Base-by-base conservation (phyloP, 2,113 vertebrate genomes). In the Carassius auratus region DNA sequence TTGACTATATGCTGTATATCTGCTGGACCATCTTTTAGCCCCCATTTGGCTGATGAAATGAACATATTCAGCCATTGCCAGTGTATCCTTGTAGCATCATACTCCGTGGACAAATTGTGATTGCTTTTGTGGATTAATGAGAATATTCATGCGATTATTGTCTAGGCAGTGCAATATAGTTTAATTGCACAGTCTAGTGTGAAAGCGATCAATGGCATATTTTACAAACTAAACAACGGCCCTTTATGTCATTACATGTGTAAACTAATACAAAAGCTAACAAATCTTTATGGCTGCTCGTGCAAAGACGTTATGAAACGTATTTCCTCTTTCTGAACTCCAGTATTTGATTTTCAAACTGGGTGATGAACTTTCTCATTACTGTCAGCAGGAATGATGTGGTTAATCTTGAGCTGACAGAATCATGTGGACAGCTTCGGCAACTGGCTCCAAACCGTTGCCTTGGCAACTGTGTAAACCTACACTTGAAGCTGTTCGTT, bases 31-130 rank as follows among this genome's bases (percentile, higher is more conserved):
- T 89, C 88, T 85, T 76, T 52, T 81, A 15, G 33, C 50, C 77
- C 19, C 48, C 48, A 87, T 80, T 89, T 89, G 81, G 57, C 83
- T 89, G 83, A 89, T 89, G 86, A 87, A 84, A 89, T 89, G 69
- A 68, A 87, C 87, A 89, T 89, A 89, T 89, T 89, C 80, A 87
- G 66, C 48, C 62, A 52, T 8, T 73, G 64, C 12, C 7, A 81
- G 33, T 68, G 59, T 69, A 52, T 33, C 30, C 4, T 21, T 68
- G 8, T 69, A 36, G 42, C 33, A 52, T 66, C 78, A 42, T 48
- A 81, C 69, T 69, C 48, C 1, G 13, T 48, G 5, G 2, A 69
- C 79, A 81, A 81, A 69, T 81, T 66, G 45, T 33, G 15, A 69
- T 69, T 81, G 45, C 62, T 69, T 69, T 81, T 81, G 79, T 52